A percentile compares a stretch with the other conserved stretches of the same genome.
phyloP scores from a whole-genome alignment of 92 coral and sea anemone genomes.

The Parazoanthus darwini region DNA sequence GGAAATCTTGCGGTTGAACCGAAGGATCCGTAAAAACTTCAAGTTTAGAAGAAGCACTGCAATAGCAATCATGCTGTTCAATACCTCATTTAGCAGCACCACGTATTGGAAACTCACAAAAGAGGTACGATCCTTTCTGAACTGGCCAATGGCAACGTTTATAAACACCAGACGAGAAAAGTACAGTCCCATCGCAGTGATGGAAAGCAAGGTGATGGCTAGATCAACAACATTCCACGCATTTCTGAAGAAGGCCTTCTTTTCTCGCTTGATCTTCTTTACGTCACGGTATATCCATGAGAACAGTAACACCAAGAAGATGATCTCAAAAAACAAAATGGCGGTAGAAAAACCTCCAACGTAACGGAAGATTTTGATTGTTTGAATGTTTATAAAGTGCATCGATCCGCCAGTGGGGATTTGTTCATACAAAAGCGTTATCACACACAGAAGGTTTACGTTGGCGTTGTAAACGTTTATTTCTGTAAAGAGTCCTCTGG shows the following conservation, averaged over 20 bases:
- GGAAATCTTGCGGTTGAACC: slow-evolving; percentile 87
- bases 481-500: slow-evolving; percentile 86
- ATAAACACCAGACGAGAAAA: slow-evolving; percentile 76
- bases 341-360: slow-evolving; percentile 75
- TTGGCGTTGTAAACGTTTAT: slow-evolving; percentile 79
- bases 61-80: slow-evolving; percentile 61
- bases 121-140: slow-evolving; percentile 65
- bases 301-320: slow-evolving; percentile 64
- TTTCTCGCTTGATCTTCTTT: slow-evolving; percentile 65
- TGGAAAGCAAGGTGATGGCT: slow-evolving; percentile 56
- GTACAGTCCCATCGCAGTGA: slow-evolving; percentile 69
- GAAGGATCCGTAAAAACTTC: slow-evolving; percentile 82
- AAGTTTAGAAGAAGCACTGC: slow-evolving; percentile 76
- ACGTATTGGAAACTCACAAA: slow-evolving; percentile 94
- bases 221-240: slow-evolving; percentile 87
- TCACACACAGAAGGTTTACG: slow-evolving; percentile 81
- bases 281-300: slow-evolving; percentile 80
- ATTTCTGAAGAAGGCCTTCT: slow-evolving; percentile 57
- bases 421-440: slow-evolving; percentile 72
- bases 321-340: slow-evolving; percentile 72
- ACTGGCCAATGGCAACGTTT: slow-evolving; percentile 53
- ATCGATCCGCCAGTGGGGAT: slow-evolving; percentile 77
- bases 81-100: slow-evolving; percentile 69
- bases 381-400: slow-evolving; percentile 69
- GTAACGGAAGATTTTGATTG: slow-evolving; percentile 81